These are phyloP conservation scores for Xanthorhoe designata DNA, from an alignment of 2,888 invertebrate species.

Conservation along the genomic window DNA sequence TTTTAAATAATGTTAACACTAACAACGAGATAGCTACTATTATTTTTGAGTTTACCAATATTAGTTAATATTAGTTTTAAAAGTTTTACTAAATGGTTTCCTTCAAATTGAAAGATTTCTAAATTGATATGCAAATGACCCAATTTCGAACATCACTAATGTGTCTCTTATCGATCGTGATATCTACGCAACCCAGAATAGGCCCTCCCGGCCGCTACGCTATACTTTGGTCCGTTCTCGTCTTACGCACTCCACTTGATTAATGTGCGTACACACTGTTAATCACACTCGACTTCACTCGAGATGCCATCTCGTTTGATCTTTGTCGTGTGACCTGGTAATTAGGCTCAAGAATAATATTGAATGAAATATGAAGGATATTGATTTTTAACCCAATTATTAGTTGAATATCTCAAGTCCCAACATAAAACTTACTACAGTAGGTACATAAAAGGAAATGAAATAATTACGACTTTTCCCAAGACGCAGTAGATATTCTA, in stretches of 20 bases:
- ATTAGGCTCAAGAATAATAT: background rate
- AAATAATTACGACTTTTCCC: too few relatives aligned
- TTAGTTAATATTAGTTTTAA: too few relatives aligned
- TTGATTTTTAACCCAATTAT: background rate
- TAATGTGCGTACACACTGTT: conserved; percentile 76
- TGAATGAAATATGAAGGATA: background rate
- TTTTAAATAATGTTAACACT: too few relatives aligned
- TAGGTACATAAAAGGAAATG: too few relatives aligned
- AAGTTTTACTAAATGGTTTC: too few relatives aligned
- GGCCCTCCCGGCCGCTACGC: conserved; percentile 54
- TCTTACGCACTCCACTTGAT: conserved; percentile 80
- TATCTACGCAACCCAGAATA: conserved; percentile 47
- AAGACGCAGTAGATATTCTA: too few relatives aligned
- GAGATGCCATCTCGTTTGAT: conserved; percentile 62
- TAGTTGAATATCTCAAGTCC: too few relatives aligned
- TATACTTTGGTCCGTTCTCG: conserved; percentile 74
- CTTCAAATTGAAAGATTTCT: too few relatives aligned
- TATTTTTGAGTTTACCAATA: too few relatives aligned
- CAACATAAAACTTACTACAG: too few relatives aligned
- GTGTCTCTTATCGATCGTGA: background rate
- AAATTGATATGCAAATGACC: background rate
- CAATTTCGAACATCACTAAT: background rate
- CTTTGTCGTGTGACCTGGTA: conserved; percentile 39
- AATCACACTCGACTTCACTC: conserved; percentile 80
- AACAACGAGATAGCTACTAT: too few relatives aligned